phyloP scores from a whole-genome alignment of 2,888 invertebrate genomes.

The Anodontia alba region DNA sequence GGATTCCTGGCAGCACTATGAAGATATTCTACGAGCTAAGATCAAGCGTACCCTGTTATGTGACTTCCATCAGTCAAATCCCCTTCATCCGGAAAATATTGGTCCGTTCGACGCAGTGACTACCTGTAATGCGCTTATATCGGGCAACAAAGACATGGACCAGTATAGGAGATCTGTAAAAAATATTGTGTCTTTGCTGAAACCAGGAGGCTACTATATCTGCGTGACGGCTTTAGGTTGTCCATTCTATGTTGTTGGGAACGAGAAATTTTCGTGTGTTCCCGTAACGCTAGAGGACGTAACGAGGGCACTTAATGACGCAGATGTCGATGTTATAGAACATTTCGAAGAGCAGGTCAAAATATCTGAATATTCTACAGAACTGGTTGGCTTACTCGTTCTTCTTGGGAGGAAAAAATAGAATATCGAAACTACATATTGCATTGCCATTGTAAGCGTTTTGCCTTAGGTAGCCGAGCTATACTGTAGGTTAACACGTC shows the following conservation, averaged over 20 bases:
- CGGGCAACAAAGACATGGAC: not conserved
- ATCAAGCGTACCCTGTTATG: not conserved
- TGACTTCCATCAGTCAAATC: not conserved
- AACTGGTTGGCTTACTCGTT: not conserved
- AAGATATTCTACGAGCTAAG: not conserved
- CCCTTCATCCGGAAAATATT: not conserved
- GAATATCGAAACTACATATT: no score
- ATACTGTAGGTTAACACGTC: no score
- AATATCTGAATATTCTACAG: not conserved
- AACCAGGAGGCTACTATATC: not conserved
- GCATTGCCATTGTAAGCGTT: no score
- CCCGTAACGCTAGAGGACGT: not conserved
- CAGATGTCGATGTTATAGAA: no score
- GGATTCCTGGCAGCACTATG: not conserved
- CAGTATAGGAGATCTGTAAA: not conserved
- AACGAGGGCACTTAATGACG: not conserved
- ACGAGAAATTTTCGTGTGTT: not conserved
- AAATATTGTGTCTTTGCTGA: not conserved
- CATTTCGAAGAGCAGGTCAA: not conserved
- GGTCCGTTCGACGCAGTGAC: not conserved
- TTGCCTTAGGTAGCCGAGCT: no score
- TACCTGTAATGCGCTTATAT: not conserved
- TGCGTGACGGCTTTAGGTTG: not conserved
- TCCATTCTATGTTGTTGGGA: not conserved
- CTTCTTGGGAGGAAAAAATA: no score